These are phyloP conservation scores for Halcyon leucocephala DNA, from an alignment of 2,797 vertebrate genomes.

Conservation along the genomic window DNA sequence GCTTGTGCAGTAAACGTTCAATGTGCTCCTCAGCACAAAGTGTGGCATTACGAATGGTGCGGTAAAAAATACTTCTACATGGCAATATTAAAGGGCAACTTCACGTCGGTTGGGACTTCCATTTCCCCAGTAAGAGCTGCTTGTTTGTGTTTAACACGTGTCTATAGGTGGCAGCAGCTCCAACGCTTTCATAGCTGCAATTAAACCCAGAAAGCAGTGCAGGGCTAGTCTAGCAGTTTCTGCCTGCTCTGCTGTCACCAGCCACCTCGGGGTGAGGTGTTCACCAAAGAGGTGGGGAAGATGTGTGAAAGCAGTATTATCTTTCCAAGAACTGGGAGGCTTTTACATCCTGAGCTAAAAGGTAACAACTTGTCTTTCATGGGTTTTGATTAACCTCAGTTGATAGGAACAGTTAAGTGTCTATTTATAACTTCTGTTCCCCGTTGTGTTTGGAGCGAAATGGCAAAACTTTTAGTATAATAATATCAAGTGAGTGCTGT, in stretches of 20 bases:
- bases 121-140: neutral
- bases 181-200: neutral
- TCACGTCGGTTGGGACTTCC: neutral
- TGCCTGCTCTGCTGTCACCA: neutral
- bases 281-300: neutral
- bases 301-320: neutral
- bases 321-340: neutral
- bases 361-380: neutral
- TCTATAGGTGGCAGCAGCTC: constrained; percentile 62
- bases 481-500: neutral
- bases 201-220: neutral
- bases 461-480: neutral
- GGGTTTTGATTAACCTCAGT: constrained; percentile 5
- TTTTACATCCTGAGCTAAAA: neutral
- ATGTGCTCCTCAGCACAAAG: neutral
- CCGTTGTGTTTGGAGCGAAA: neutral
- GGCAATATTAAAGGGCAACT: neutral
- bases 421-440: neutral
- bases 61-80: neutral
- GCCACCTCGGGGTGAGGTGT: neutral
- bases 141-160: neutral
- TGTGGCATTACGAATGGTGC: neutral
- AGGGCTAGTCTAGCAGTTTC: neutral
- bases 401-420: neutral
- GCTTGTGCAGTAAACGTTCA: neutral